phyloP scores from a whole-genome alignment of 2,113 vertebrate species.

The zebrafish (Danio rerio) region DNA sequence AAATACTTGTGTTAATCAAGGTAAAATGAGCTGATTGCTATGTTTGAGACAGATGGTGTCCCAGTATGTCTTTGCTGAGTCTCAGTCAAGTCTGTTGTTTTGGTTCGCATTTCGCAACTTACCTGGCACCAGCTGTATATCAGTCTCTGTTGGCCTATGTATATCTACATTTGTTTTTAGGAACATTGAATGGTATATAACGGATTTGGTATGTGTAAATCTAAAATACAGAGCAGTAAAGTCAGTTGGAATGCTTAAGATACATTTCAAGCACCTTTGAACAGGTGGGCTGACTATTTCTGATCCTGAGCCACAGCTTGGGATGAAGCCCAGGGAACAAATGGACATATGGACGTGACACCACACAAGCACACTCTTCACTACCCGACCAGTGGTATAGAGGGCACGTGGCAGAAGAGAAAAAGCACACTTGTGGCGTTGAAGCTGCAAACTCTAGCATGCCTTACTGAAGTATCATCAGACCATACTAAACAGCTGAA shows the following conservation, averaged over 20 bases:
- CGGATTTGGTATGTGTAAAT: neutral
- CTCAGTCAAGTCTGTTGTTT: slow-evolving; percentile 55
- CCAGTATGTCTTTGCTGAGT: slow-evolving; percentile 53
- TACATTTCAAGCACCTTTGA: slow-evolving; percentile 22
- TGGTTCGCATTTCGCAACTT: slow-evolving; percentile 35
- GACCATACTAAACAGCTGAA: slow-evolving; percentile 25
- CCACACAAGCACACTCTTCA: slow-evolving; percentile 1
- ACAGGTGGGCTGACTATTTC: slow-evolving; percentile 33
- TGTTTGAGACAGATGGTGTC: slow-evolving; percentile 69
- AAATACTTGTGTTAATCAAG: slow-evolving; percentile 37
- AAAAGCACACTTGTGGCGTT: neutral
- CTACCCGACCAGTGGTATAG: neutral
- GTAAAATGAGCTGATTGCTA: slow-evolving; percentile 49
- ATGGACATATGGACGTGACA: slow-evolving; percentile 28
- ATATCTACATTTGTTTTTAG: neutral
- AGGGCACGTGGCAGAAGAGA: neutral
- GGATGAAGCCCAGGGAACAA: slow-evolving; percentile 30
- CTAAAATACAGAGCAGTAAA: neutral
- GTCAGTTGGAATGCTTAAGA: neutral
- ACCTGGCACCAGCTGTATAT: slow-evolving; percentile 1
- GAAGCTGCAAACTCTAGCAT: neutral
- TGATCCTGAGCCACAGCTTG: slow-evolving; percentile 30
- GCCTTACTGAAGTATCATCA: slow-evolving; percentile 14
- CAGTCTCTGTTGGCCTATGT: neutral
- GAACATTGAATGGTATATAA: neutral